phyloP scores from a whole-genome alignment of 2,797 vertebrate genomes.

The Rhincodon typus region DNA sequence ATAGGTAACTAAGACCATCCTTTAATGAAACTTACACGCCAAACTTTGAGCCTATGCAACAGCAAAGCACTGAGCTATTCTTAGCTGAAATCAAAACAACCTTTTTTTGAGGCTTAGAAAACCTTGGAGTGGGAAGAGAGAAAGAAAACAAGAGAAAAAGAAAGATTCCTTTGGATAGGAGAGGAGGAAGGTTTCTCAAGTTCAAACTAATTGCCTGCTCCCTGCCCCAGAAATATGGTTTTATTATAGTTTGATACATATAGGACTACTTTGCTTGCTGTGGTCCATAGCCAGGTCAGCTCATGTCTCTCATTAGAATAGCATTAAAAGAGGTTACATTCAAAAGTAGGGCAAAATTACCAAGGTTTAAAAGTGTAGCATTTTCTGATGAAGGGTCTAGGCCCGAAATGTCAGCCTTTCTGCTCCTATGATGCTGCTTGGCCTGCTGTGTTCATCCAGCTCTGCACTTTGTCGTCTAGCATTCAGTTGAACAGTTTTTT shows the following conservation, averaged over 20 bases:
- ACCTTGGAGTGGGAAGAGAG: not conserved
- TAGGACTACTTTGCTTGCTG: not conserved
- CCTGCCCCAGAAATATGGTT: not conserved
- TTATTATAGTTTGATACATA: not conserved
- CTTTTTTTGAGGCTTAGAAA: conserved; percentile 6
- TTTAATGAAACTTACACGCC: conserved; percentile 26
- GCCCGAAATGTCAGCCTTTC: too few relatives aligned
- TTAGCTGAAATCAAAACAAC: conserved; percentile 5
- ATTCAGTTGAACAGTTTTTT: not conserved
- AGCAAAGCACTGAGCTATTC: conserved; percentile 27
- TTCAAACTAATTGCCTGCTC: conserved; percentile 3
- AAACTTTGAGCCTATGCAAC: conserved; percentile 20
- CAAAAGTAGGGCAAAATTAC: not conserved
- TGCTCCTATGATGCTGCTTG: too few relatives aligned
- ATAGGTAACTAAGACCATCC: conserved; percentile 3
- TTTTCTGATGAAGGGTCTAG: too few relatives aligned
- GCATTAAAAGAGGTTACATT: not conserved
- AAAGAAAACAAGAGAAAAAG: conserved; percentile 31
- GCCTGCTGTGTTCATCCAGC: too few relatives aligned
- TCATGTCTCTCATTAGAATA: not conserved
- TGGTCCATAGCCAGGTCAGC: not conserved
- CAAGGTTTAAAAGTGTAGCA: not conserved
- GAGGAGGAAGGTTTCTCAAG: conserved; percentile 26
- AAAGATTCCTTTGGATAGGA: conserved; percentile 32
- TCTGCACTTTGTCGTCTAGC: too few relatives aligned